Evolutionary conservation across 1,140 invertebrate genomes (phyloP).

Genomic region (Hyposmocoma kahamanoa): DNA sequence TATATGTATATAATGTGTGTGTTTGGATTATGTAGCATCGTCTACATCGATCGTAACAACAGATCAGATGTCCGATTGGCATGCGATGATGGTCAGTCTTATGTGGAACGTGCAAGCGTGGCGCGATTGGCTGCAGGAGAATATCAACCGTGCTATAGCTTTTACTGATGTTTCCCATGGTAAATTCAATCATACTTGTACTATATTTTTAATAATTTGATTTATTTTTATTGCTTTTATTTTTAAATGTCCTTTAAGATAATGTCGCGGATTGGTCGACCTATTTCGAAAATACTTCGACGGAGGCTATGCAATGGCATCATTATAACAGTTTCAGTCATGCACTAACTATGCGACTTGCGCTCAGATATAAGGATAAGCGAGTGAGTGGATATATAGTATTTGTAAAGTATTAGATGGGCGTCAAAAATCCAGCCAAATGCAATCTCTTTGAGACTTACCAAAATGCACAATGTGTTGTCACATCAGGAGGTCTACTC

Average conservation of each 20-base stretch:
- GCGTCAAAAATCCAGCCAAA: no score
- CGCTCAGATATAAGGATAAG: conserved; percentile 45
- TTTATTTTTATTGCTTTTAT: background rate
- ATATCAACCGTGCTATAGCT: conserved; percentile 39
- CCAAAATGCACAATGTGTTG: no score
- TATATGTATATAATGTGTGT: no score
- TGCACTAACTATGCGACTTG: conserved; percentile 43
- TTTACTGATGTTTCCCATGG: no score
- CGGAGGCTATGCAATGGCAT: conserved; percentile 52
- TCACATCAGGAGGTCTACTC: no score
- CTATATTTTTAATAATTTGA: background rate
- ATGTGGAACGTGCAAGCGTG: conserved; percentile 60
- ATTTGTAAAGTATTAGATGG: no score
- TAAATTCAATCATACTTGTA: no score
- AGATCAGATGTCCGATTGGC: conserved; percentile 59
- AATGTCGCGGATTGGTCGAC: conserved; percentile 37
- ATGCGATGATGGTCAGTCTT: conserved; percentile 58
- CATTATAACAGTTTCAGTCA: conserved; percentile 57
- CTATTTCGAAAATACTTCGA: conserved; percentile 37
- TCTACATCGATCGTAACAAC: conserved; percentile 48
- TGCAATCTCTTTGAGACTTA: no score
- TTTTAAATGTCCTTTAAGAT: no score
- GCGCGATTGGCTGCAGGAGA: conserved; percentile 55
- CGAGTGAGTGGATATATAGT: no score
- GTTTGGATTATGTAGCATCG: no score